Conservation (phyloP, 2,888 invertebrate species). For the Sthenelais limicola region DNA sequence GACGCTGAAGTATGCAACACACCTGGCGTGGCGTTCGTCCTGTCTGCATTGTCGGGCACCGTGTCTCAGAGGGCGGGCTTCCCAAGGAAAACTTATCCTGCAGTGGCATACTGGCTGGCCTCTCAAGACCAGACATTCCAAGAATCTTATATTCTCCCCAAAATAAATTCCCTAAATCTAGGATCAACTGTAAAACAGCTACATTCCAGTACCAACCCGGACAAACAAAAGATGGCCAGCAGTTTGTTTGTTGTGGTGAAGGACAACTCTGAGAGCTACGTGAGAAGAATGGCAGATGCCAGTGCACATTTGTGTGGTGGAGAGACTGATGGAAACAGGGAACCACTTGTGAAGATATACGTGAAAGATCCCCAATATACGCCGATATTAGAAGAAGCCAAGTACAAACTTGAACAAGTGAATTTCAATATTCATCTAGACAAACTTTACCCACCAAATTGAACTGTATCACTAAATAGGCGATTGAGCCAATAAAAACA, state of each 20-base stretch:
- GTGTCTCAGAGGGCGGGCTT: constrained; percentile 26
- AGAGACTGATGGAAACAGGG: not conserved
- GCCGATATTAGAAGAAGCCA: constrained; percentile 17
- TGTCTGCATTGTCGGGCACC: constrained; percentile 27
- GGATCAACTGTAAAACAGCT: constrained; percentile 30
- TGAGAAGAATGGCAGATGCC: constrained; percentile 19
- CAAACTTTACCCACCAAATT: no score
- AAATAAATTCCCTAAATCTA: constrained; percentile 12
- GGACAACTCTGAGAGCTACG: constrained; percentile 32
- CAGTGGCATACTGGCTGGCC: constrained; percentile 29
- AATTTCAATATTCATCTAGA: constrained; percentile 22
- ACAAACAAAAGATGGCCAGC: constrained; percentile 36
- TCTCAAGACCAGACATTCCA: constrained; percentile 24
- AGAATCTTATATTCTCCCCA: constrained; percentile 14
- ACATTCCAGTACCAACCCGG: constrained; percentile 23
- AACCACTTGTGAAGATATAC: constrained; percentile 26
- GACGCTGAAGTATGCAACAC: constrained; percentile 27
- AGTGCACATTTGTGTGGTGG: constrained; percentile 13
- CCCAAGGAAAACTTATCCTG: constrained; percentile 29
- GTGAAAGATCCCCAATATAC: constrained; percentile 18
- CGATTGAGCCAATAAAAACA: no score
- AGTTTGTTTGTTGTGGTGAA: constrained; percentile 27
- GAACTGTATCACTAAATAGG: no score
- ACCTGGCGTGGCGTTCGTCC: constrained; percentile 25
- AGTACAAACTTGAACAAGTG: constrained; percentile 22